Base-by-base conservation (phyloP, 2,888 invertebrate genomes). In the Conops quadrifasciatus region DNA sequence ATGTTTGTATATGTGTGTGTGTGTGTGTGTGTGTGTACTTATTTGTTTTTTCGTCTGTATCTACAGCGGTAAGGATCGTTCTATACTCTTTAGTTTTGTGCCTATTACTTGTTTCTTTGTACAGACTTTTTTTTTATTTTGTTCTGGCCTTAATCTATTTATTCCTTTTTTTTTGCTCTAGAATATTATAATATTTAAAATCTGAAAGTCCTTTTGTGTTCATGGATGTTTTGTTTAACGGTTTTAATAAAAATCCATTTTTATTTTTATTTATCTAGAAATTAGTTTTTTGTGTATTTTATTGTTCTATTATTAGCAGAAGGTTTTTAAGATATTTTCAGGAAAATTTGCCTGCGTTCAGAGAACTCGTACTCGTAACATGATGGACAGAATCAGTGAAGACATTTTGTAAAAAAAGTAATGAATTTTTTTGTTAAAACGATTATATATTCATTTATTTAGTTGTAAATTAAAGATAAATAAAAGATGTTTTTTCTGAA, bases 11-110 rank as follows among this genome's bases (percentile, higher is more conserved):
- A 36, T 58, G 45, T 65, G 49, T 65, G 51, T 7, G 16, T 24
- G 64, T 26, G n/a, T 9, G 26, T 58, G 58, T 24, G 36, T 60
- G 28, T n/a, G 19, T 62, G 62, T 49, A 19, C 47, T 16, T 65
- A 16, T 51, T n/a, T 51, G 11, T 16, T 3, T 49, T 19, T 49
- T 49, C 19, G 49, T n/a, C n/a, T 15, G 49, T 49, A 49, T 49
- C n/a, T 19, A 19, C 49, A 19, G 15, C 2, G 15, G 49, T 7
- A 19, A n/a, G 49, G 15, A 19, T 16, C 3, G 3, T 21, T 28
- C 26, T 58, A 58, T 28, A 26, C 24, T 58, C 58, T 13, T 4
- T 58, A 0, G 2, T 58, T 19, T 30, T 15, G 2, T 56, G 36
- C 9, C 24, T 43, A 13, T 66, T 26, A 13, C 30, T 53, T 30